Conservation (phyloP, 1,140 invertebrate genomes). For the Drosophila leontia region DNA sequence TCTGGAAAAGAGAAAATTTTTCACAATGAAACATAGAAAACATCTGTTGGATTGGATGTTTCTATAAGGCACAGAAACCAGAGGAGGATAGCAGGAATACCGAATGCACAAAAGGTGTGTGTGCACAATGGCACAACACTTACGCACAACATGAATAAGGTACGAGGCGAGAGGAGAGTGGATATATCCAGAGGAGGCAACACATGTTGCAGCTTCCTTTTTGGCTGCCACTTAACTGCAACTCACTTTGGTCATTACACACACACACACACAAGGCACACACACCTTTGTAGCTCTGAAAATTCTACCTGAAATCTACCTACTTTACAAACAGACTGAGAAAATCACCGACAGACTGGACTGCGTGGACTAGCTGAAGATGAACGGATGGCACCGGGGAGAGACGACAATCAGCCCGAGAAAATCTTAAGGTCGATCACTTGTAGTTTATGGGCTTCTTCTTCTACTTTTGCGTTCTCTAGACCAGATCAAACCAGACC, state of each 20-base stretch:
- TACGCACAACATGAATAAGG: constrained; percentile 47
- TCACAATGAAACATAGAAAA: constrained; percentile 67
- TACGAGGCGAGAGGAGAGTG: not conserved
- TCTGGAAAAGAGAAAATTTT: constrained; percentile 52
- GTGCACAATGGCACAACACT: constrained; percentile 74
- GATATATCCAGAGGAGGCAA: constrained; percentile 21
- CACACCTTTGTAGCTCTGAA: too few relatives aligned
- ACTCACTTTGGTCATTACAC: constrained; percentile 70
- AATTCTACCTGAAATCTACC: constrained; percentile 73
- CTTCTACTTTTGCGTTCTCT: constrained; percentile 14
- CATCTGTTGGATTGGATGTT: constrained; percentile 69
- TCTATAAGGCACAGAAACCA: constrained; percentile 28
- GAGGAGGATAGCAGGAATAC: constrained; percentile 12
- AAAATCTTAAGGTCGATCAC: constrained; percentile 82
- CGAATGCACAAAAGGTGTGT: constrained; percentile 67
- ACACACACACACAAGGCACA: not conserved
- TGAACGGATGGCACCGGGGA: constrained; percentile 5
- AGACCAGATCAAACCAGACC: constrained; percentile 43
- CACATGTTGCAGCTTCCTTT: constrained; percentile 80
- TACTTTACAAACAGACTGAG: constrained; percentile 59
- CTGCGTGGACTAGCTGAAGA: not conserved
- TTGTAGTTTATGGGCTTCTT: constrained; percentile 81
- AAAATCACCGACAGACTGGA: constrained; percentile 37
- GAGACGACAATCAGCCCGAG: constrained; percentile 63
- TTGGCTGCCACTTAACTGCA: constrained; percentile 81